Evolutionary conservation across 2,888 invertebrate genomes (phyloP), one percentile per base, ranked within the genome.

Genomic region (Matsumyia berberina): DNA sequence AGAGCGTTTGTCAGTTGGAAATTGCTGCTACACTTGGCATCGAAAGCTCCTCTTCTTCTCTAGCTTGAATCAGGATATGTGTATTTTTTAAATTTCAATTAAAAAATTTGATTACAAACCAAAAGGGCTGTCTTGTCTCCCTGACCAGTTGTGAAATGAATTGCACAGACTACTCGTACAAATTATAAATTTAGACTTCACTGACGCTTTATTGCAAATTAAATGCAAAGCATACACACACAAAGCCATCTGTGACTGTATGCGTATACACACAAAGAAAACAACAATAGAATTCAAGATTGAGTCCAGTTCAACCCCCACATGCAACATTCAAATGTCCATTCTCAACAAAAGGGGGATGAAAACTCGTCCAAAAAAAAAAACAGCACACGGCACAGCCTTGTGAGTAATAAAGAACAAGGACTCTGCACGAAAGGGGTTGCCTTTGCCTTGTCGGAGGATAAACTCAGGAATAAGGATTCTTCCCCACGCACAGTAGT

Each of bases 401-500:
- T 74, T 80, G 60, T 35, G 51, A 53, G 60, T 67, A 78, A 78
- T 80, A 74, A 80, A 80, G 58, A 67, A 72, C 79, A 80, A 60
- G 62, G 15, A 72, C 44, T 66, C 35, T 11, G n/a, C 49, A 51
- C 67, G 15, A 55, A 67, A 80, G 58, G 74, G 73, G 66, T 80
- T 80, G 73, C 58, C 19, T 55, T 80, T 80, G 73, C 58, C 19
- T 55, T 67, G 37, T 24, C 37, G 53, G 51, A 67, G 53, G 51
- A 67, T 70, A 55, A 62, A 55, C 67, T 60, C 53, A 53, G 58
- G 33, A 64, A 70, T 44, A 70, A 53, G 67, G 44, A 67, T 51
- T 44, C 58, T 39, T 67, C 35, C 37, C 29, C 46, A 31, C 44
- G 24, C 39, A 58, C 31, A 29, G 17, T 9, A 53, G 24, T 42